These are phyloP conservation scores for Canis aureus DNA, from an alignment of 2,113 vertebrate genomes.

Conservation along the genomic window DNA sequence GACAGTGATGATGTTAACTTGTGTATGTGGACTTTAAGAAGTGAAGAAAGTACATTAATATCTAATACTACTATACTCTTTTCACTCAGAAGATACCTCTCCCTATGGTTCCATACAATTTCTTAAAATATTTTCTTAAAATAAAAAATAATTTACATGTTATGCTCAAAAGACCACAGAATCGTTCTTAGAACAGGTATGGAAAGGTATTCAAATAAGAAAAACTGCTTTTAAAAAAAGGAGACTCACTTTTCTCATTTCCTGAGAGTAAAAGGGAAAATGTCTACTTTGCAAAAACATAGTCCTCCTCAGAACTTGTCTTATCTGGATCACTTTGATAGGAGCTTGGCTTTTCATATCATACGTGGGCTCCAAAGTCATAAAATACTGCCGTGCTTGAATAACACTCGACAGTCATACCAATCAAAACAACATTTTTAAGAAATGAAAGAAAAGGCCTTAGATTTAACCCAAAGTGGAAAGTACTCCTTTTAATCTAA, in stretches of 20 bases:
- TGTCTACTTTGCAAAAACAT: not conserved
- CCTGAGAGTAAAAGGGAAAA: not conserved
- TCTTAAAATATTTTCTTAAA: conserved; percentile 46
- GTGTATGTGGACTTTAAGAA: not conserved
- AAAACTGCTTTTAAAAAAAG: not conserved
- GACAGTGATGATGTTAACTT: not conserved
- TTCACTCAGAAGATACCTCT: not conserved
- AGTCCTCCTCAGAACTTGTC: not conserved
- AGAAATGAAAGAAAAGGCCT: not conserved
- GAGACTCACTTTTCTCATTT: not conserved
- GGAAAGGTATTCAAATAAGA: not conserved
- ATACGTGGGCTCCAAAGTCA: not conserved
- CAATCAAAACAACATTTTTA: not conserved
- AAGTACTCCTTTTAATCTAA: not conserved
- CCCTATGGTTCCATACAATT: not conserved
- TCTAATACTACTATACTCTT: not conserved
- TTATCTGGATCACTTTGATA: not conserved
- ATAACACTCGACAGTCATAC: not conserved
- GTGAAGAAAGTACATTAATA: not conserved
- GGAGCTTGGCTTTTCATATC: not conserved
- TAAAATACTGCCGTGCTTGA: not conserved
- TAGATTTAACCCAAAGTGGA: not conserved
- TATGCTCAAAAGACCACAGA: not conserved
- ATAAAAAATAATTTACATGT: not conserved
- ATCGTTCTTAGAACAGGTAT: not conserved